A percentile compares a stretch with the other conserved stretches of the same genome.
phyloP scores from a whole-genome alignment of 2,113 vertebrate genomes.

The Rhodinocichla rosea region DNA sequence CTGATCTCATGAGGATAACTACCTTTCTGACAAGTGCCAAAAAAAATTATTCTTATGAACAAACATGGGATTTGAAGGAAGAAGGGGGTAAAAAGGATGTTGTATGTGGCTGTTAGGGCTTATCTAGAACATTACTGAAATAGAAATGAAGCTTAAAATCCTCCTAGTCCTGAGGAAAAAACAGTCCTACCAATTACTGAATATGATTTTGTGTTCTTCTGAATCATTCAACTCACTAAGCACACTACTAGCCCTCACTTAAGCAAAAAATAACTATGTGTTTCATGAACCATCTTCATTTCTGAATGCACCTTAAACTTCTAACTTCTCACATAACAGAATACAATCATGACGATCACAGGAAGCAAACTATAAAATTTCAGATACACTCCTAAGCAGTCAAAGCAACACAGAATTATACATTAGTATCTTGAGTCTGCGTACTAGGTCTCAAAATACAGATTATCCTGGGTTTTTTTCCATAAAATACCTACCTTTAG shows the following conservation, averaged over 20 bases:
- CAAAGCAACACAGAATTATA: not conserved
- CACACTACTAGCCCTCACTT: not conserved
- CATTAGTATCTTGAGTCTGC: not conserved
- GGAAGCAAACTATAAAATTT: not conserved
- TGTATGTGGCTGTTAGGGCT: not conserved
- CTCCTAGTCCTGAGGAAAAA: not conserved
- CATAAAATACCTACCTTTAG: not conserved
- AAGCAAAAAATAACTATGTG: not conserved
- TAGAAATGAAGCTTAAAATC: not conserved
- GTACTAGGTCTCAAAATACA: not conserved
- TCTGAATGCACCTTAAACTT: not conserved
- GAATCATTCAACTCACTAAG: not conserved
- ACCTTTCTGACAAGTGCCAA: not conserved
- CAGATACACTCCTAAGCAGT: not conserved
- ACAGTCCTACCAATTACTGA: not conserved
- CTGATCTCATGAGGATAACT: not conserved
- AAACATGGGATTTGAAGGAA: not conserved
- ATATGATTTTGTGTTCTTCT: not conserved
- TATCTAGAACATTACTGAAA: not conserved
- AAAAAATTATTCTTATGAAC: not conserved
- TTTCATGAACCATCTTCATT: not conserved
- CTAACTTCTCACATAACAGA: not conserved
- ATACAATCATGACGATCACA: not conserved
- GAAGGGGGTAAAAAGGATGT: not conserved
- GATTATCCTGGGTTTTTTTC: rapidly evolving